Conservation (phyloP, 2,113 vertebrate genomes). For the Tylochromis polylepis region DNA sequence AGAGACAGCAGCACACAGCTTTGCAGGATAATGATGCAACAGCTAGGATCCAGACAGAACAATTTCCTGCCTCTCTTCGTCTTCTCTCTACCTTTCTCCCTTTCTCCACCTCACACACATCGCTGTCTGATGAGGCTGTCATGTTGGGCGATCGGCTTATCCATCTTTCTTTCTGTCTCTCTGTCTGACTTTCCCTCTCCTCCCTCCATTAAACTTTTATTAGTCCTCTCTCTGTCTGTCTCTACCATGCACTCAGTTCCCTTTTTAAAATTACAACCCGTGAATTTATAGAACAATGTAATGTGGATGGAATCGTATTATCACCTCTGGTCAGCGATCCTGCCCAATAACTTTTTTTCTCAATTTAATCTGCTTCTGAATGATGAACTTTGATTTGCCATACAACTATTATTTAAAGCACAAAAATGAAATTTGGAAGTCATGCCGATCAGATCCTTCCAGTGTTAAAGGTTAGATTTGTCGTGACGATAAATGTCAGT, state of each 20-base stretch:
- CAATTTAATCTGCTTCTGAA: neutral
- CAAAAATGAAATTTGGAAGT: neutral
- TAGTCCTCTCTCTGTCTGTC: neutral
- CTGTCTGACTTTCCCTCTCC: neutral
- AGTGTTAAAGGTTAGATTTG: neutral
- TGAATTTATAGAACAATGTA: conserved; percentile 27
- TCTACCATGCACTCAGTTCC: neutral
- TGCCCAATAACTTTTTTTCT: neutral
- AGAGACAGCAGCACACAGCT: neutral
- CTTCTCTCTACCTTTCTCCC: neutral
- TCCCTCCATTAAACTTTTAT: conserved; percentile 41
- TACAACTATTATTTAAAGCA: neutral
- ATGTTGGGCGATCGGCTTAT: conserved; percentile 15
- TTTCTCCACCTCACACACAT: neutral
- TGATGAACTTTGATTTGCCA: neutral
- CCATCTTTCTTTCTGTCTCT: conserved; percentile 26
- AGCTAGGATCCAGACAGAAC: conserved; percentile 33
- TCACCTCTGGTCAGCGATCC: neutral
- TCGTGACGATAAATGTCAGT: neutral
- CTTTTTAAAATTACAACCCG: conserved; percentile 28
- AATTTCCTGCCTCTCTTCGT: conserved; percentile 25
- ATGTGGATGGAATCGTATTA: neutral
- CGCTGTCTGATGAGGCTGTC: conserved; percentile 43
- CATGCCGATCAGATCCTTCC: neutral
- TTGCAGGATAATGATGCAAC: conserved; percentile 36